Evolutionary conservation across 1,140 invertebrate species (phyloP).

Genomic region (Ruditapes philippinarum): DNA sequence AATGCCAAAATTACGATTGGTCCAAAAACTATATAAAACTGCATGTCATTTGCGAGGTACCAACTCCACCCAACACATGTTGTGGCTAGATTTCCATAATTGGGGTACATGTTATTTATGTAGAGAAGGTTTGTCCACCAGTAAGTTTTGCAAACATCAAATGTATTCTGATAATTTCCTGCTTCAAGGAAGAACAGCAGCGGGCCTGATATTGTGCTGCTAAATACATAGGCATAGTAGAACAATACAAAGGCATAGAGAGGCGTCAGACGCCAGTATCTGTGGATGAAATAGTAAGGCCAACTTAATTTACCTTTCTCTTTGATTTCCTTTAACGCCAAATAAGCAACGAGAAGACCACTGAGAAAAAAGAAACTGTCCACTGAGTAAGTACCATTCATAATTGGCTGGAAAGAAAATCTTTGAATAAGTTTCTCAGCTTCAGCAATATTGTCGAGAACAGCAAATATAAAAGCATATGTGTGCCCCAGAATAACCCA

Average conservation of each 20-base stretch:
- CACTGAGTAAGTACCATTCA: slow-evolving; percentile 79
- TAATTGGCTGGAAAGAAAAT: slow-evolving; percentile 74
- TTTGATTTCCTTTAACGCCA: slow-evolving; percentile 87
- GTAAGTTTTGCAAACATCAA: slow-evolving; percentile 88
- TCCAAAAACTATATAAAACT: slow-evolving; percentile 61
- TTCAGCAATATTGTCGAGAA: slow-evolving; percentile 64
- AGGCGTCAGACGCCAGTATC: slow-evolving; percentile 89
- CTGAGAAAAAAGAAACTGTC: slow-evolving; percentile 84
- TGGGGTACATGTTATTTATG: slow-evolving; percentile 91
- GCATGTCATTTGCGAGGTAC: slow-evolving; percentile 68
- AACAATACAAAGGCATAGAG: slow-evolving; percentile 94
- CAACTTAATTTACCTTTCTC: slow-evolving; percentile 84
- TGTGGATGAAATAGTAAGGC: slow-evolving; percentile 81
- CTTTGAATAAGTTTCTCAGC: slow-evolving; percentile 48
- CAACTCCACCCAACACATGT: slow-evolving; percentile 56
- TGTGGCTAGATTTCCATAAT: slow-evolving; percentile 84
- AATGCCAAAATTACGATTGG: slow-evolving; percentile 32
- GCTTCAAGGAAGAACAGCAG: neutral
- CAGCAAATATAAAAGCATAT: slow-evolving; percentile 68
- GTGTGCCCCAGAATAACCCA: slow-evolving; percentile 98
- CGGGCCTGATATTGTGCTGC: slow-evolving; percentile 89
- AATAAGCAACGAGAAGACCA: slow-evolving; percentile 89
- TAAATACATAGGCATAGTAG: slow-evolving; percentile 91
- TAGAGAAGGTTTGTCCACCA: slow-evolving; percentile 96
- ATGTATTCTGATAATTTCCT: neutral